phyloP scores from a whole-genome alignment of 2,888 invertebrate species.

The Pheosia tremula region DNA sequence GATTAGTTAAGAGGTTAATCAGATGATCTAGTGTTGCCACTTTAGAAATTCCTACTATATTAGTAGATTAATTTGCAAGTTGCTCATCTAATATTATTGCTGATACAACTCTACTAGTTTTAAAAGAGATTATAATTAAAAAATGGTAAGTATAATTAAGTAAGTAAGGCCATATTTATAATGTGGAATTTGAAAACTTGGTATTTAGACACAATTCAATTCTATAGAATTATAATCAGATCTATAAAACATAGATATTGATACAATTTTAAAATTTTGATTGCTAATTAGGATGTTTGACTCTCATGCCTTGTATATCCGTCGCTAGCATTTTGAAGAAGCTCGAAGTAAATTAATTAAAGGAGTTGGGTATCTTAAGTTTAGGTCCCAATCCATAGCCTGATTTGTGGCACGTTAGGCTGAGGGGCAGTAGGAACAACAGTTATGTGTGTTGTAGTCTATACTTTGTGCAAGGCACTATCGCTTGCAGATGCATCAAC shows the following conservation, averaged over 20 bases:
- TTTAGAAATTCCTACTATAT: conserved; percentile 36
- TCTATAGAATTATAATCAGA: background rate
- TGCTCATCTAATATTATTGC: conserved; percentile 31
- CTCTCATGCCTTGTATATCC: conserved; percentile 35
- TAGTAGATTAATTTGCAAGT: conserved; percentile 35
- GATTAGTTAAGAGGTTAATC: conserved; percentile 26
- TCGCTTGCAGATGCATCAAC: too few relatives aligned
- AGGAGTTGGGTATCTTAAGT: background rate
- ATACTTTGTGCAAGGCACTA: too few relatives aligned
- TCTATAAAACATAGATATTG: background rate
- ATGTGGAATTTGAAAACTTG: conserved; percentile 25
- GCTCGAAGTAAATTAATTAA: background rate
- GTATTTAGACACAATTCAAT: conserved; percentile 30
- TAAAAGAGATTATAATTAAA: too few relatives aligned
- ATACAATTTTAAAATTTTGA: background rate
- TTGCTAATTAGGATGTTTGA: conserved; percentile 11
- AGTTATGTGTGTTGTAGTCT: too few relatives aligned
- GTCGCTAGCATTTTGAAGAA: conserved; percentile 19
- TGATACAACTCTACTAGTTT: conserved; percentile 1
- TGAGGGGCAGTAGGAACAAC: too few relatives aligned
- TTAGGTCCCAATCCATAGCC: too few relatives aligned
- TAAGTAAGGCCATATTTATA: background rate
- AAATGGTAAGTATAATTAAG: too few relatives aligned
- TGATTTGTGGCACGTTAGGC: too few relatives aligned
- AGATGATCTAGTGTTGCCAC: conserved; percentile 30